Conservation (phyloP, 2,113 vertebrate species). For the Spermophilus dauricus region DNA sequence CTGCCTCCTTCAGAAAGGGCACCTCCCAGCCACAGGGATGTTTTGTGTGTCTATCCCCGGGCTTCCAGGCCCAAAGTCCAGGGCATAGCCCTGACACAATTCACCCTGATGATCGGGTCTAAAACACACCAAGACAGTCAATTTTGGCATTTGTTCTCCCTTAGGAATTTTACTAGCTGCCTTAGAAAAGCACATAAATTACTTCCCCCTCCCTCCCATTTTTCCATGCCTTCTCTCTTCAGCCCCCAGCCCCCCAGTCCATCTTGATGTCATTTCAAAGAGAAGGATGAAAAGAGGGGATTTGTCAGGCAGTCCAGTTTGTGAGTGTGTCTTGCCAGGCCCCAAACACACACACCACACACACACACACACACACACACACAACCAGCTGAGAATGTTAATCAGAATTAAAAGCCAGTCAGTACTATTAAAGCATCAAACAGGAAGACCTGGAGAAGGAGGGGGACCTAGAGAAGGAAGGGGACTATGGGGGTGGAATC, state of each 20-base stretch:
- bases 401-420: slow-evolving; percentile 84
- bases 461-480: not conserved
- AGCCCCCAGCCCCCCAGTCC: slow-evolving; percentile 40
- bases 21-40: slow-evolving; percentile 72
- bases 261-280: slow-evolving; percentile 83
- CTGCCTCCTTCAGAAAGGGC: slow-evolving; percentile 72
- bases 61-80: slow-evolving; percentile 81
- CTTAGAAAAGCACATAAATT: slow-evolving; percentile 86
- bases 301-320: slow-evolving; percentile 77
- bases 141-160: slow-evolving; percentile 87
- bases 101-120: slow-evolving; percentile 84
- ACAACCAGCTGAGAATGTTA: slow-evolving; percentile 79
- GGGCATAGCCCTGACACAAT: slow-evolving; percentile 86
- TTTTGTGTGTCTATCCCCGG: slow-evolving; percentile 67
- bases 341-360: not conserved
- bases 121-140: slow-evolving; percentile 87
- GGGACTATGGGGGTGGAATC: not conserved
- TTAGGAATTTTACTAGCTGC: slow-evolving; percentile 88
- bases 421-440: slow-evolving; percentile 76
- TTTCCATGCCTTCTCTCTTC: slow-evolving; percentile 72
- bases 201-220: slow-evolving; percentile 79
- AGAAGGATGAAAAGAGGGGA: slow-evolving; percentile 73
- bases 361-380: slow-evolving; percentile 48
- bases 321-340: slow-evolving; percentile 74
- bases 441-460: slow-evolving; percentile 43